Base-by-base conservation (phyloP, 2,797 vertebrate species). In the Martes flavigula region DNA sequence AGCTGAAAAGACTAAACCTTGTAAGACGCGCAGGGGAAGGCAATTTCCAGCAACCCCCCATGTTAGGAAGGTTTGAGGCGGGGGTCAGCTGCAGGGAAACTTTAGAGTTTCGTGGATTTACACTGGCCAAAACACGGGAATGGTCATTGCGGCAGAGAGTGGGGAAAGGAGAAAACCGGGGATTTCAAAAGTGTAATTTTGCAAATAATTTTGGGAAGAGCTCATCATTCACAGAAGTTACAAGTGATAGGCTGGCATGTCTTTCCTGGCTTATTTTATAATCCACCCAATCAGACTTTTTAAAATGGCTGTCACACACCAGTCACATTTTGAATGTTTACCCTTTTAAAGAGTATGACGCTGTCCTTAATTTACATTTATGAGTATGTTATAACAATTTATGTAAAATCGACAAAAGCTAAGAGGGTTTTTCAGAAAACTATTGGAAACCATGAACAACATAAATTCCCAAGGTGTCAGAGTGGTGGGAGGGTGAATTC, bases 371-470 rank as follows among this genome's bases (percentile, higher is more conserved):
- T 77, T 46, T 79, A 51, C 25, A 46, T 73, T 25, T 30, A 46
- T 18, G 23, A 72, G 14, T 11, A 89, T 64, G 14, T 48, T 35
- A 20, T 89, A 56, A 13, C 70, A 18, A 66, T 86, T 87, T 73
- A 70, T 62, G n/a, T 46, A 51, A 91, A 86, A 79, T 13, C 54
- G 72, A 92, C 40, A 23, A 77, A 85, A 7, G 7, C 54, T 64
- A 21, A 92, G 56, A 38, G 4, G 3, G 20, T 18, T 32, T 95
- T 94, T 93, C 27, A 77, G 56, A 78, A 90, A 92, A 38, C 40
- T 66, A 11, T 13, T 43, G 20, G 68, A 58, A 84, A 40, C 35
- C 54, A 5, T 2, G 17, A 62, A 60, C 62, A 87, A 79, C 8
- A 1, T 27, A 73, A 90, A 38, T 14, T 66, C 18, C 38, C 14